Evolutionary conservation across 1,140 invertebrate species (phyloP), one percentile per base, ranked within the genome.

Genomic region (Caerostris darwini): DNA sequence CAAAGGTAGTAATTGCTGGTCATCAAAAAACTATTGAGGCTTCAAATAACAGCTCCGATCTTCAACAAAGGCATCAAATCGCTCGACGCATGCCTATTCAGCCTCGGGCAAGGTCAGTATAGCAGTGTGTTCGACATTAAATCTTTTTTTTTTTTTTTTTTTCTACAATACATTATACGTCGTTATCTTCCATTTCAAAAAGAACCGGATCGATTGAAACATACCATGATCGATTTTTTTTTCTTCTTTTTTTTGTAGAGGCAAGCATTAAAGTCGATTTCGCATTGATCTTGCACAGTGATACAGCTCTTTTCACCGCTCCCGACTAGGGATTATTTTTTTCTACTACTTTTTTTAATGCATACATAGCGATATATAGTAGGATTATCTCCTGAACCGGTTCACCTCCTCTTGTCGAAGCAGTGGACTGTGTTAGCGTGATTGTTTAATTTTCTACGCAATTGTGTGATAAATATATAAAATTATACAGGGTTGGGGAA

Each of bases 251-350:
- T 57, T n/a, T 50, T 7, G 19, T 7, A n/a, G 83, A 59, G 34
- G 57, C 56, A 85, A 57, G 57, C 83, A 85, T 85, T 85, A 85
- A 56, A 85, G 83, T n/a, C 19, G 71, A 85, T 85, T 85, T 85
- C 56, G 14, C 19, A 58, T 85, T 85, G 83, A 85, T 85, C 83
- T 85, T 12, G 12, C n/a, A 57, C 57, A 85, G 57, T 85, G 56
- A 85, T 85, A 85, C 6, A 17, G 71, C 53, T 77, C 71, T 77
- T 34, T 67, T 17, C 14, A 67, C n/a, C 61, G n/a, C 61, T 67
- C 61, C 4, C 61, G 14, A 34, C 34, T 34, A 34, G 34, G 34
- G 34, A 4, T 82, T 50, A 3, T 14, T 57, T 4, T 57, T 19
- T n/a, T 7, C 10, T 85, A 19, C 6, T 58, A 19, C 57, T 19